A percentile compares a stretch with the other conserved stretches of the same genome.
Evolutionary conservation across 2,888 invertebrate genomes (phyloP).

Genomic region (Atherix ibis): DNA sequence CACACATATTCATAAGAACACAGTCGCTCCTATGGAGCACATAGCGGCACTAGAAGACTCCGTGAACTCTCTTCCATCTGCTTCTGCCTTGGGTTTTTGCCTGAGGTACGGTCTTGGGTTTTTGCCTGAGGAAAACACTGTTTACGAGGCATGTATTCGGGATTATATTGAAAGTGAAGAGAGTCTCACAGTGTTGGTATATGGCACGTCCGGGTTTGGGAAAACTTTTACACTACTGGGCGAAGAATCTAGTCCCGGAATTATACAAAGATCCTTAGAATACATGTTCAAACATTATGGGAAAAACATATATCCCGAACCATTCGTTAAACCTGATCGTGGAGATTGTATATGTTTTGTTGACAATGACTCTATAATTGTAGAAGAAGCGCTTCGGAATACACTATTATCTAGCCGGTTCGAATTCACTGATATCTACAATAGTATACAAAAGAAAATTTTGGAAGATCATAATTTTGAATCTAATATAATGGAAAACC

Average conservation of each 20-base stretch:
- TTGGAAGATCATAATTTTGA: constrained; percentile 20
- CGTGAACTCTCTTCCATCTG: constrained; percentile 27
- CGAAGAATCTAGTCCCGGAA: constrained; percentile 37
- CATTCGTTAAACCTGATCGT: constrained; percentile 31
- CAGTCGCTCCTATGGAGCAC: constrained; percentile 7
- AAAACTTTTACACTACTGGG: constrained; percentile 68
- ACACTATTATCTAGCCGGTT: constrained; percentile 20
- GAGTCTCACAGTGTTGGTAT: constrained; percentile 64
- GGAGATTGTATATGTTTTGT: constrained; percentile 26
- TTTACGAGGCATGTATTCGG: constrained; percentile 25
- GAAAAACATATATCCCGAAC: constrained; percentile 19
- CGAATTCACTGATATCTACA: constrained; percentile 18
- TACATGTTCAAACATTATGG: constrained; percentile 30
- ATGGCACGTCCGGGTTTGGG: constrained; percentile 82
- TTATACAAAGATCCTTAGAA: constrained; percentile 44
- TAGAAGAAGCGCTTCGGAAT: constrained; percentile 21
- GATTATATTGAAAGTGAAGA: constrained; percentile 41
- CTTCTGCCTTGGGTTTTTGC: too few relatives aligned
- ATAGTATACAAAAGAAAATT: constrained; percentile 17
- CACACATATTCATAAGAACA: neutral
- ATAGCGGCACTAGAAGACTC: constrained; percentile 16
- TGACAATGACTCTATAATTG: constrained; percentile 22
- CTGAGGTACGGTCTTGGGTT: too few relatives aligned
- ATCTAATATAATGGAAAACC: constrained; percentile 15
- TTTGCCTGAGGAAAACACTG: constrained; percentile 20